Evolutionary conservation across 2,113 vertebrate species (phyloP).

Genomic region (Xenopus laevis): DNA sequence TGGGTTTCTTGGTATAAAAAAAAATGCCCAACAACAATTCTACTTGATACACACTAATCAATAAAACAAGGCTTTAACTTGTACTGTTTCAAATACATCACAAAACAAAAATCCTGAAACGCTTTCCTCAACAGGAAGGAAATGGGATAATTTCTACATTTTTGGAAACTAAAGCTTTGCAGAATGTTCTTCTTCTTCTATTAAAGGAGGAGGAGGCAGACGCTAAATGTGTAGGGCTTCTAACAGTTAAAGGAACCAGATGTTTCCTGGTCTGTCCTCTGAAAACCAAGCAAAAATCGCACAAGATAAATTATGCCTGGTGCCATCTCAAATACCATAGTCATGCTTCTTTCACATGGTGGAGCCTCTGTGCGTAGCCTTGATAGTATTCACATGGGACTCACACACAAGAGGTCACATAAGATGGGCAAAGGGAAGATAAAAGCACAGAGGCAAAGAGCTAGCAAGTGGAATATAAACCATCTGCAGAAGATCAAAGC

Average conservation of each 20-base stretch:
- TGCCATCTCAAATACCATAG: slow-evolving; percentile 35
- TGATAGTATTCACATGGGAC: slow-evolving; percentile 31
- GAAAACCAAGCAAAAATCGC: slow-evolving; percentile 16
- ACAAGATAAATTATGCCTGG: slow-evolving; percentile 36
- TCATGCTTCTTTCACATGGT: slow-evolving; percentile 2
- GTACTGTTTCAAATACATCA: no score
- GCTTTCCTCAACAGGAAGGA: no score
- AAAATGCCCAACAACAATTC: no score
- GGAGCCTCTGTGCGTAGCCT: slow-evolving; percentile 20
- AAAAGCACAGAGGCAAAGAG: slow-evolving; percentile 25
- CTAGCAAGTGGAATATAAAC: slow-evolving; percentile 23
- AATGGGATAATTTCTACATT: no score
- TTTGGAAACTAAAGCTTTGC: no score
- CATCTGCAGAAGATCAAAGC: slow-evolving; percentile 17
- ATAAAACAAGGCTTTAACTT: no score
- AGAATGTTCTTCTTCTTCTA: no score
- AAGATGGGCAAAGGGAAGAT: slow-evolving; percentile 41
- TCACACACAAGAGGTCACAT: slow-evolving; percentile 6
- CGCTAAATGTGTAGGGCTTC: background rate
- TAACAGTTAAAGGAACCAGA: slow-evolving; percentile 44
- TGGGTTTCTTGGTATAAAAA: no score
- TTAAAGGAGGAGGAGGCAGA: no score
- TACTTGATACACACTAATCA: no score
- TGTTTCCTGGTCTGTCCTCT: slow-evolving; percentile 39
- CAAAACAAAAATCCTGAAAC: no score